Percentiles rank a stretch among this genome's conserved stretches.
Evolutionary conservation across 2,888 invertebrate species (phyloP).

Genomic region (Diachrysia chrysitis): DNA sequence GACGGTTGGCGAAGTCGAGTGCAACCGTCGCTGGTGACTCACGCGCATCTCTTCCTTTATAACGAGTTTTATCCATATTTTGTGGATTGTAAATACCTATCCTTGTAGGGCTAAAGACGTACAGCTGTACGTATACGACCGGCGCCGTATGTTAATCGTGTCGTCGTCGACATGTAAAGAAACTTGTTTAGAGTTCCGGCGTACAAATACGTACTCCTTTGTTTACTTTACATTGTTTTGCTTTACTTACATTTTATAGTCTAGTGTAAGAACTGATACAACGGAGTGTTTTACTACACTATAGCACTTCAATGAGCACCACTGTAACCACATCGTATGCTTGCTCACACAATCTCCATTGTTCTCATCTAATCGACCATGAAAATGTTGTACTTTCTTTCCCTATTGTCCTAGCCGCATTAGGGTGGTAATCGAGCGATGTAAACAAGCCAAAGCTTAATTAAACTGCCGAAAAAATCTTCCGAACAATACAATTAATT

Average conservation of each 20-base stretch:
- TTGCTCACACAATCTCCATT: constrained; percentile 50
- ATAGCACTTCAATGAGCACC: constrained; percentile 21
- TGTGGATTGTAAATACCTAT: constrained; percentile 58
- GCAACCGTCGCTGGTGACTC: constrained; percentile 71
- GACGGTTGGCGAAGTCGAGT: constrained; percentile 69
- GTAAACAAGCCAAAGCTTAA: constrained; percentile 50
- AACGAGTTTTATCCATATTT: constrained; percentile 60
- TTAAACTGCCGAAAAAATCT: constrained; percentile 49
- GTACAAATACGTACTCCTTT: constrained; percentile 42
- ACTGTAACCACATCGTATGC: constrained; percentile 29
- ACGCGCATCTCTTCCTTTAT: constrained; percentile 56
- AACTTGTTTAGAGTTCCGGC: constrained; percentile 51
- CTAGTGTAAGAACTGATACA: constrained; percentile 25
- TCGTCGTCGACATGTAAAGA: constrained; percentile 52
- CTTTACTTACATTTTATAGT: constrained; percentile 22
- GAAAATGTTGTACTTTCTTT: constrained; percentile 60
- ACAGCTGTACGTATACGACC: constrained; percentile 44
- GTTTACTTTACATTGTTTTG: constrained; percentile 43
- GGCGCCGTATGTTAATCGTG: constrained; percentile 57
- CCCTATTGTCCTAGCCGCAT: constrained; percentile 49
- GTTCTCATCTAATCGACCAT: constrained; percentile 67
- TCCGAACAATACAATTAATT: constrained; percentile 38
- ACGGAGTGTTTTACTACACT: constrained; percentile 24
- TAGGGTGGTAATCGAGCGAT: constrained; percentile 29
- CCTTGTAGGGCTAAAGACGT: constrained; percentile 54